Percentiles rank a stretch among this genome's conserved stretches.
phyloP scores from a whole-genome alignment of 2,113 vertebrate species.

The Mola mola region DNA sequence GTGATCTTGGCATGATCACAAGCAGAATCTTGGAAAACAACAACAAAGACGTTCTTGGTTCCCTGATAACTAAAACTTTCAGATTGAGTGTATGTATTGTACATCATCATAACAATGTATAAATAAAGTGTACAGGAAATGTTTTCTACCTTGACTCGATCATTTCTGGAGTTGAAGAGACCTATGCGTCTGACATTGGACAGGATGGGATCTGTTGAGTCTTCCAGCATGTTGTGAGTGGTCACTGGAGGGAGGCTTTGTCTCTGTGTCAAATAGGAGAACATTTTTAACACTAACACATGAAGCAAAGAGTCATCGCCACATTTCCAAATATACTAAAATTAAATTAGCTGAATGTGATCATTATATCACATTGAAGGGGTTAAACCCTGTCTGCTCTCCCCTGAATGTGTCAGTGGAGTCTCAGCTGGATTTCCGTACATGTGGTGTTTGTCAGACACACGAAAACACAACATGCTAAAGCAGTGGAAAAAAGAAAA shows the following conservation, averaged over 20 bases:
- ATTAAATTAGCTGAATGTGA: neutral
- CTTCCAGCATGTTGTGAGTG: conserved; percentile 97
- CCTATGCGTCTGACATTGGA: conserved; percentile 91
- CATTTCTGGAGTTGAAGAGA: conserved; percentile 92
- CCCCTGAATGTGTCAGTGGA: no score
- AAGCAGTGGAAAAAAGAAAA: neutral
- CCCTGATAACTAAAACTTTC: no score
- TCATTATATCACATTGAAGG: neutral
- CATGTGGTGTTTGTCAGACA: conserved; percentile 1
- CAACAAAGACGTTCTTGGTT: no score
- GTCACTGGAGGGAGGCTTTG: conserved; percentile 94
- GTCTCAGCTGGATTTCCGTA: no score
- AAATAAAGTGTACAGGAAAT: neutral
- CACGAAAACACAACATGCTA: neutral
- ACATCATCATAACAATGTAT: no score
- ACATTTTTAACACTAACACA: no score
- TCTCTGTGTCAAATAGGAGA: conserved; percentile 76
- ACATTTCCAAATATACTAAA: no score
- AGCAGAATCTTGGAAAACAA: no score
- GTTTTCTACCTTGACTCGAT: conserved; percentile 90
- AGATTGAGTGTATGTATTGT: no score
- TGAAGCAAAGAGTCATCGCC: no score
- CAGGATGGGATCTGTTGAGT: conserved; percentile 91
- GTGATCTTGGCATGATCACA: no score
- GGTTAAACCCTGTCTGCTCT: neutral